phyloP scores from a whole-genome alignment of 92 coral and sea anemone genomes.

The Siderastrea radians region DNA sequence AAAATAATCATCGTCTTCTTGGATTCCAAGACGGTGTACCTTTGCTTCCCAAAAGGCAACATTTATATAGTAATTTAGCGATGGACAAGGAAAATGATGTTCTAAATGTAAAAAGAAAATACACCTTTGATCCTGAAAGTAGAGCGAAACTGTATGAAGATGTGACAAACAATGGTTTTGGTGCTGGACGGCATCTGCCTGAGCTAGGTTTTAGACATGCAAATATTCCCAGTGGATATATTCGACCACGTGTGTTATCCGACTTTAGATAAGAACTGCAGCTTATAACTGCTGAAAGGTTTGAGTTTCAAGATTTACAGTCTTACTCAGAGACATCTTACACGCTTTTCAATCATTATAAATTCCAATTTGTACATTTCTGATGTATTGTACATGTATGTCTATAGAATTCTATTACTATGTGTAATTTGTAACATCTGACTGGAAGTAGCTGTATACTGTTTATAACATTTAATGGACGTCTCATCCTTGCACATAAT shows the following conservation, averaged over 20 bases:
- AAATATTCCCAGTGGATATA: constrained; percentile 70
- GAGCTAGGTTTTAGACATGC: constrained; percentile 81
- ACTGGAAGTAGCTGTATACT: too few species aligned
- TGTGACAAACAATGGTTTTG: constrained; percentile 20
- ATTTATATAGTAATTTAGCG: constrained; percentile 39
- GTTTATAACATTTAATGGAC: too few species aligned
- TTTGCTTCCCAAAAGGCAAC: constrained; percentile 25
- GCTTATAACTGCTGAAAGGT: neutral
- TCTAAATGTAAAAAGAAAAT: constrained; percentile 46
- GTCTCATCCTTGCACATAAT: too few species aligned
- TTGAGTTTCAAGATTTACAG: too few species aligned
- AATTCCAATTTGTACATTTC: too few species aligned
- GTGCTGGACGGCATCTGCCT: constrained; percentile 56
- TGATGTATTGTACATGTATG: too few species aligned
- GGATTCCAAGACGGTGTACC: constrained; percentile 32
- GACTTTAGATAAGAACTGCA: constrained; percentile 68
- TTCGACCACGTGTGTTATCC: constrained; percentile 73
- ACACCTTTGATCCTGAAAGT: constrained; percentile 49
- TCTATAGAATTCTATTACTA: too few species aligned
- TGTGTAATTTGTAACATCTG: too few species aligned
- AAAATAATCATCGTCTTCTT: constrained; percentile 27
- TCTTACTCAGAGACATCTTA: too few species aligned
- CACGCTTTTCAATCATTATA: too few species aligned
- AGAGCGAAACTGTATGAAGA: constrained; percentile 46
- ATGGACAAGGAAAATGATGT: constrained; percentile 77